Conservation (phyloP, 2,888 invertebrate genomes). For the Epistrophe grossulariae region DNA sequence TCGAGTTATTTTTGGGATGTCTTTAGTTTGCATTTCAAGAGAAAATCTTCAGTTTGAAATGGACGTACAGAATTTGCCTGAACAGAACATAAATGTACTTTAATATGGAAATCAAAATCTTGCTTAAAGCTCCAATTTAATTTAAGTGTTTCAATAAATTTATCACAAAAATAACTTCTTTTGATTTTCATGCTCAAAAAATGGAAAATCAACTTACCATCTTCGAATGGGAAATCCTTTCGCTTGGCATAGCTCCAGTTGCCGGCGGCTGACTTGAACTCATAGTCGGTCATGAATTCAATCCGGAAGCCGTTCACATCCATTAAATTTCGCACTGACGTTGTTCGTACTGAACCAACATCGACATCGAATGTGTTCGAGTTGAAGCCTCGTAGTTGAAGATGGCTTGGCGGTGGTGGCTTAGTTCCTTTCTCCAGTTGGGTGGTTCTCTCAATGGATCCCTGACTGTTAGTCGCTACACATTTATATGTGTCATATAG, state of each 20-base stretch:
- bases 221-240: constrained; percentile 82
- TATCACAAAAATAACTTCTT: background rate
- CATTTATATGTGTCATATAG: constrained; percentile 85
- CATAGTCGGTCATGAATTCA: constrained; percentile 82
- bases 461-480: constrained; percentile 85
- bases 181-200: background rate
- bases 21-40: no score
- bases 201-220: constrained; percentile 79
- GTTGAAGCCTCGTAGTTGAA: constrained; percentile 82
- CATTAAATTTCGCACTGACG: constrained; percentile 79
- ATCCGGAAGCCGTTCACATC: constrained; percentile 83
- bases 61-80: background rate
- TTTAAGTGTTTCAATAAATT: background rate
- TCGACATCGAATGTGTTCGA: constrained; percentile 84
- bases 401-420: constrained; percentile 84
- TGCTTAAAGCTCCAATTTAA: background rate
- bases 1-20: no score
- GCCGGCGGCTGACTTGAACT: constrained; percentile 81
- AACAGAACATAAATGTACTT: background rate
- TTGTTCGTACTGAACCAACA: constrained; percentile 80
- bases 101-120: background rate
- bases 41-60: no score
- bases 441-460: constrained; percentile 84
- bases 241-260: constrained; percentile 83
- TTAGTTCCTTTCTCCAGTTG: constrained; percentile 85